phyloP scores from a whole-genome alignment of 2,113 vertebrate genomes.

The Hylia prasina region DNA sequence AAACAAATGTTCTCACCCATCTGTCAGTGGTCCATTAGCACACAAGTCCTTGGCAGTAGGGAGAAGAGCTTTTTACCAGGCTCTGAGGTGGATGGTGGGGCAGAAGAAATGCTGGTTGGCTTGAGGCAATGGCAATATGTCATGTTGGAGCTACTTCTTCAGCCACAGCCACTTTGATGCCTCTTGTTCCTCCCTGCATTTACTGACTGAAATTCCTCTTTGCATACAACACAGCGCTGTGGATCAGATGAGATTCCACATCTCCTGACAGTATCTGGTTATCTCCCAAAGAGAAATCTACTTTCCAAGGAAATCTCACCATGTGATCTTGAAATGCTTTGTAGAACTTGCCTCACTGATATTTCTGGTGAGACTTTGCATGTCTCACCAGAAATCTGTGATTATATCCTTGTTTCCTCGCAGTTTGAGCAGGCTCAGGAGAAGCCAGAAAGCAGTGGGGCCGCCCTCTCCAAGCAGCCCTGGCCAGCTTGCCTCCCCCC shows the following conservation, averaged over 20 bases:
- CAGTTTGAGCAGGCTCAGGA: background rate
- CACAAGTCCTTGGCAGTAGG: background rate
- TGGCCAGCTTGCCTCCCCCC: background rate
- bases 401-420: background rate
- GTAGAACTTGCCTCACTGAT: background rate
- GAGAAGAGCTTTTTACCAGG: background rate
- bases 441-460: background rate
- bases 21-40: background rate
- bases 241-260: background rate
- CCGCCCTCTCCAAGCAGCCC: background rate
- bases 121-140: background rate
- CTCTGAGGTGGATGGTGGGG: background rate
- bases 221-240: background rate
- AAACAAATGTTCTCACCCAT: background rate
- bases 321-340: background rate
- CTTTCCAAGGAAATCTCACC: background rate
- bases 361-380: too few relatives aligned
- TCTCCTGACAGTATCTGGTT: background rate
- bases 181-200: background rate
- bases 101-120: background rate
- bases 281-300: background rate
- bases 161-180: background rate
- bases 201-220: background rate
- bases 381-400: background rate
- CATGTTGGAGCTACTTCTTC: background rate